Evolutionary conservation across 2,797 vertebrate species (phyloP).

Genomic region (Rhynchonycteris naso): DNA sequence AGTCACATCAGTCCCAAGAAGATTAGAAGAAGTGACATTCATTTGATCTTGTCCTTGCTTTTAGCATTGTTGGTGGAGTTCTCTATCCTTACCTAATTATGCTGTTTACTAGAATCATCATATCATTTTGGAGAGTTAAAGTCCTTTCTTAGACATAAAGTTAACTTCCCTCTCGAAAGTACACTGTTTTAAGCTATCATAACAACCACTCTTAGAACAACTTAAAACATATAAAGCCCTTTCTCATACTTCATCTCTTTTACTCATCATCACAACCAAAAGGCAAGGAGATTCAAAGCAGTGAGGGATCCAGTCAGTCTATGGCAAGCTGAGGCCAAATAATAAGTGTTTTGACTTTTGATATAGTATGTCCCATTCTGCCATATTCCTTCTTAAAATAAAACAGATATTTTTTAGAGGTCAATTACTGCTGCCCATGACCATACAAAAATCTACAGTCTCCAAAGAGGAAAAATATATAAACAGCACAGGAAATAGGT

Average conservation of each 20-base stretch:
- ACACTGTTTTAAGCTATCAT: neutral
- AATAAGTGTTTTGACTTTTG: neutral
- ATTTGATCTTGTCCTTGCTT: neutral
- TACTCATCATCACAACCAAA: neutral
- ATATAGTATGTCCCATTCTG: neutral
- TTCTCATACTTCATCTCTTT: neutral
- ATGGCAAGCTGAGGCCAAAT: neutral
- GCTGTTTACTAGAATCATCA: neutral
- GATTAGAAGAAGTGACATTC: neutral
- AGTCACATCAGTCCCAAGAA: neutral
- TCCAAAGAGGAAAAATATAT: neutral
- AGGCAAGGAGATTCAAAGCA: neutral
- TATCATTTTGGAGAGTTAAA: neutral
- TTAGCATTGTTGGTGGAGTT: neutral
- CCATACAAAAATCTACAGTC: neutral
- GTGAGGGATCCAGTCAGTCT: neutral
- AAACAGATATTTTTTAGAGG: neutral
- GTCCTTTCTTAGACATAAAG: neutral
- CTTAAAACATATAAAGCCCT: neutral
- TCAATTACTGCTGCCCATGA: neutral
- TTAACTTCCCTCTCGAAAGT: neutral
- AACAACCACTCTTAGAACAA: neutral
- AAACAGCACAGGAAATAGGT: neutral
- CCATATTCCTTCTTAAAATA: conserved; percentile 9
- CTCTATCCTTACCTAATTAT: neutral